These are phyloP conservation scores for Cyanocitta stelleri DNA, from an alignment of 2,113 vertebrate genomes.

Conservation along the genomic window DNA sequence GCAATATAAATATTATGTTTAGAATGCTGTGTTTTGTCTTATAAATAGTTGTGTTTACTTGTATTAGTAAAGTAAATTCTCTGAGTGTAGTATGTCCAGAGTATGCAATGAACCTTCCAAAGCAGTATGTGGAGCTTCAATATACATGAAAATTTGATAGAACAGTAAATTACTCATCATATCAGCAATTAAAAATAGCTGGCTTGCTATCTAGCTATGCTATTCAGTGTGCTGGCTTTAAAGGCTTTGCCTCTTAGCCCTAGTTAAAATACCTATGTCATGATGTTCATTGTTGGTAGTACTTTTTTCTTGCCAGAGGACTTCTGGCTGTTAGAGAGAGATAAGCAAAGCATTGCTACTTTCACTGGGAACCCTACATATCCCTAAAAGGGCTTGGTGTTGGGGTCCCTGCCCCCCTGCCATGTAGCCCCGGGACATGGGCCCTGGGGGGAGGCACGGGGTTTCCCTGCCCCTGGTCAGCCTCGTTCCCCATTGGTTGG, in stretches of 20 bases:
- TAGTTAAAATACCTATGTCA: neutral
- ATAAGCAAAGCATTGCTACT: neutral
- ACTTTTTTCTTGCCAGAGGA: neutral
- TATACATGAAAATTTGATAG: neutral
- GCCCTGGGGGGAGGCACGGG: too few species aligned
- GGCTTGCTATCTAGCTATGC: neutral
- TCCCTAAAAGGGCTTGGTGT: neutral
- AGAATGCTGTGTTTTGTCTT: neutral
- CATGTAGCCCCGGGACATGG: too few species aligned
- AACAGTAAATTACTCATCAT: neutral
- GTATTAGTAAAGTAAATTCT: neutral
- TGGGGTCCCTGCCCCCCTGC: too few species aligned
- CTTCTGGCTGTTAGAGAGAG: neutral
- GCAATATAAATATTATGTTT: neutral
- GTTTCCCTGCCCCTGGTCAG: too few species aligned
- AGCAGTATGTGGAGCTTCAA: neutral
- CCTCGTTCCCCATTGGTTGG: too few species aligned
- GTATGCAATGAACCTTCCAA: neutral
- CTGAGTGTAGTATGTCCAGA: neutral
- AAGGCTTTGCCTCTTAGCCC: neutral
- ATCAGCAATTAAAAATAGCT: neutral
- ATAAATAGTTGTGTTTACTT: neutral
- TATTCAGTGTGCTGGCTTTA: neutral
- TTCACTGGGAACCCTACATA: neutral
- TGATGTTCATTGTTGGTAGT: neutral